These are phyloP conservation scores for Hetaerina titia DNA, from an alignment of 2,888 invertebrate genomes.

Conservation along the genomic window DNA sequence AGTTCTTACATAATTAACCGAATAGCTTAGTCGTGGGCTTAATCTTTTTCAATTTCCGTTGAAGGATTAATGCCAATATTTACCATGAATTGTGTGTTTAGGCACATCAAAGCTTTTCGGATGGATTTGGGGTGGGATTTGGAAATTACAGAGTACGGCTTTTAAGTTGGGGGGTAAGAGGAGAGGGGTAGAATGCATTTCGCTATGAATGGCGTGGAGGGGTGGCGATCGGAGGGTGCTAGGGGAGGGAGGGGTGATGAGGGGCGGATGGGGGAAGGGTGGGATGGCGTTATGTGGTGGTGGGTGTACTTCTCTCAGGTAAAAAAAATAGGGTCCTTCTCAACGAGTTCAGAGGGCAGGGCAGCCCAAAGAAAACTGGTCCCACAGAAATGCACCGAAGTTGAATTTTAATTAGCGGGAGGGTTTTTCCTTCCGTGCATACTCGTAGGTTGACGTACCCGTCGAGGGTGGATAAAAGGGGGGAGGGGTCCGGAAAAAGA, in stretches of 20 bases:
- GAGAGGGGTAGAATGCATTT: not conserved
- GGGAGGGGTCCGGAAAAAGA: not conserved
- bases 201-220: not conserved
- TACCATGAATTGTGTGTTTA: no score
- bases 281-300: not conserved
- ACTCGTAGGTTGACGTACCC: not conserved
- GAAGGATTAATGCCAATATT: no score
- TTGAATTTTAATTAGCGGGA: slow-evolving; percentile 21
- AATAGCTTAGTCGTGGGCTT: no score
- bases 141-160: no score
- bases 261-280: no score
- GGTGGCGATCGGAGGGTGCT: no score
- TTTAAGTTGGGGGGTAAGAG: no score
- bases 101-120: no score
- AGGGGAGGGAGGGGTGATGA: no score
- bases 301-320: not conserved
- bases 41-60: no score
- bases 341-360: not conserved
- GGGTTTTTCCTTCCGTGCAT: not conserved
- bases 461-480: not conserved
- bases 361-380: not conserved
- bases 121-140: no score
- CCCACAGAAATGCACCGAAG: not conserved
- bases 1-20: no score
- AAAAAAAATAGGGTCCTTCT: not conserved